Evolutionary conservation across 2,797 vertebrate genomes (phyloP), one percentile per base, ranked within the genome.

Genomic region (Gymnoscopelus microlampas): DNA sequence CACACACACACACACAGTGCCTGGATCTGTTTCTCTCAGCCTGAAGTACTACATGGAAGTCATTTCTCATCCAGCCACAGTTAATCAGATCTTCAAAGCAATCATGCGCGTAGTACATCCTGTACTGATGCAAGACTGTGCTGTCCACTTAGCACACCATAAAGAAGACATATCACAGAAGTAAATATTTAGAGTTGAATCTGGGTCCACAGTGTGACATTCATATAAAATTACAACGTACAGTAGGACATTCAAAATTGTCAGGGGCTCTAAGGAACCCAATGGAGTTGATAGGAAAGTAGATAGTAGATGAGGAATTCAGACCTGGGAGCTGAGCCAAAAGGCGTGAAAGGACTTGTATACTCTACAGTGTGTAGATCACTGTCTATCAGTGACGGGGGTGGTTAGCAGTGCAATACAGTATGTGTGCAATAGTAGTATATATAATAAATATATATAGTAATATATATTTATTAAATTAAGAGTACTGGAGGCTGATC

Each of bases 251-350:
- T 35, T 9, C 3, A 7, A 53, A 48, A 29, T 14, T 12, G 19
- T 3, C 19, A 48, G 15, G 47, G 23, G 12, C 44, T 13, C 59
- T 49, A 54, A 11, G 59, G 13, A 68, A n/a, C 60, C 10, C 29
- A 49, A 9, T 49, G 7, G 5, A 1, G 12, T 7, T 19, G 65
- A 56, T 35, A 35, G 32, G 32, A 35, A 35, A 4, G 32, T 35
- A 57, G 0, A 26, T 1, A 65, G 68, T 32, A 13, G 1, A 19
- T 47, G 26, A 75, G 77, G 74, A 83, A 85, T 82, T 67, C 55
- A 53, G 5, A 54, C 0, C 13, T 49, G 32, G 54, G 57, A 68
- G 53, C 1, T 29, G 19, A 12, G 73, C 71, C 74, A 74, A 69
- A 71, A 35, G 12, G n/a, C 80, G 62, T 58, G 63, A 44, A 48